Evolutionary conservation across 2,113 vertebrate species (phyloP), one percentile per base, ranked within the genome.

Genomic region (Plotosus lineatus): DNA sequence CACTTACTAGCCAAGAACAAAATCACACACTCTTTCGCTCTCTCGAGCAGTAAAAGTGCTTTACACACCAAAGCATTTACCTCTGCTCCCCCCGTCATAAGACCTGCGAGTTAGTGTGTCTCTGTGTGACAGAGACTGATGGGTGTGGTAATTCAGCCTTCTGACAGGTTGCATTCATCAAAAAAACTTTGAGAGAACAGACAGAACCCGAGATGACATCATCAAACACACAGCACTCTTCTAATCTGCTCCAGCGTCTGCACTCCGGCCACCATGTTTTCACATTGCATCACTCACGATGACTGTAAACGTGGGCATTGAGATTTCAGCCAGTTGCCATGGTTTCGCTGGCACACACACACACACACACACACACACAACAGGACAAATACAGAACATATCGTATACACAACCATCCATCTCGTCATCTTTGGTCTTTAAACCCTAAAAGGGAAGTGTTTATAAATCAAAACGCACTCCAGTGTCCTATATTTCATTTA

Each of bases 281-380:
- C 65, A 42, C 63, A 12, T 40, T 1, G 26, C n/a, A 48, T 19
- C 66, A 28, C 40, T 46, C 66, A 2, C 6, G 14, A 69, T 15
- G 3, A 48, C 26, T 6, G 26, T 15, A 46, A n/a, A 15, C 3
- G 69, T 33, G 28, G 69, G 69, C 69, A 46, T 33, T 48, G 15
- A 19, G 4, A 50, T 33, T 50, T 33, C 69, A 72, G 44, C 46
- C 38, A 50, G 69, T 72, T 72, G 44, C 69, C 26, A 72, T 72
- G 69, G 69, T 72, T 72, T 50, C 69, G 19, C n/a, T 72, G 44
- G 42, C 44, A 21, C 44, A 68, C 61, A 65, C 61, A 36, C 19
- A 65, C 28, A 3, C 51, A 55, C 19, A 65, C 28, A 3, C 51
- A 55, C 3, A 23, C 15, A 8, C 19, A 66, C 9, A 66, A 40